Conservation (phyloP, 1,140 invertebrate genomes). For the Schmidtea mediterranea region DNA sequence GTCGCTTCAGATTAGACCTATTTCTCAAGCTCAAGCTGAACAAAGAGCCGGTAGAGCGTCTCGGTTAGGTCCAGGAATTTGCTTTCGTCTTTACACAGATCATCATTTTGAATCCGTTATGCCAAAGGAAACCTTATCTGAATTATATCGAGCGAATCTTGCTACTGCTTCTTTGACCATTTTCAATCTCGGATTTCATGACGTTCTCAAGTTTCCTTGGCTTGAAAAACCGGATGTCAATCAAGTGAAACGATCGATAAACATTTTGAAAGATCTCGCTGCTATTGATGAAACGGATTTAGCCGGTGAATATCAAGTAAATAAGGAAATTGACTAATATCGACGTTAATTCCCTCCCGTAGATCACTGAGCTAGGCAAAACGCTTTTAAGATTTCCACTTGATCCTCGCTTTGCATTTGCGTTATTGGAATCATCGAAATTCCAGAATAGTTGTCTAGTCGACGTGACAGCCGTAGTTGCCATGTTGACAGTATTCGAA, state of each 20-base stretch:
- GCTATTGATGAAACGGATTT: background rate
- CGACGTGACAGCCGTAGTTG: too few species aligned
- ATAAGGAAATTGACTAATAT: too few species aligned
- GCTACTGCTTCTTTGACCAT: background rate
- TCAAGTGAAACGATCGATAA: background rate
- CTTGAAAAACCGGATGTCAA: background rate
- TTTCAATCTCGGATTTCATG: background rate
- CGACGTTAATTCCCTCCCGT: too few species aligned
- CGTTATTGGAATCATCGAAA: too few species aligned
- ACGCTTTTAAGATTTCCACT: too few species aligned
- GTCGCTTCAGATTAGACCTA: slow-evolving; percentile 78
- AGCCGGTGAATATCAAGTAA: too few species aligned
- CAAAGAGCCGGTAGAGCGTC: slow-evolving; percentile 15
- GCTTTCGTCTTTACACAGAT: slow-evolving; percentile 58
- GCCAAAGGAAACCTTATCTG: background rate
- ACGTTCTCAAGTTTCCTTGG: slow-evolving; percentile 1
- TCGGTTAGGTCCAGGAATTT: slow-evolving; percentile 45
- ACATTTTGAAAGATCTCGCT: background rate
- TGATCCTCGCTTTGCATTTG: too few species aligned
- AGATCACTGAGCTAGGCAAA: too few species aligned
- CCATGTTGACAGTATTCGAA: too few species aligned
- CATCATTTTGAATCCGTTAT: background rate
- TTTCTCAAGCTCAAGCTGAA: slow-evolving; percentile 45
- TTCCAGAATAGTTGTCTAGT: too few species aligned
- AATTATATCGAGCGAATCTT: background rate